These are phyloP conservation scores for Pseudomyrmex gracilis DNA, from an alignment of 1,140 invertebrate species.

Conservation along the genomic window DNA sequence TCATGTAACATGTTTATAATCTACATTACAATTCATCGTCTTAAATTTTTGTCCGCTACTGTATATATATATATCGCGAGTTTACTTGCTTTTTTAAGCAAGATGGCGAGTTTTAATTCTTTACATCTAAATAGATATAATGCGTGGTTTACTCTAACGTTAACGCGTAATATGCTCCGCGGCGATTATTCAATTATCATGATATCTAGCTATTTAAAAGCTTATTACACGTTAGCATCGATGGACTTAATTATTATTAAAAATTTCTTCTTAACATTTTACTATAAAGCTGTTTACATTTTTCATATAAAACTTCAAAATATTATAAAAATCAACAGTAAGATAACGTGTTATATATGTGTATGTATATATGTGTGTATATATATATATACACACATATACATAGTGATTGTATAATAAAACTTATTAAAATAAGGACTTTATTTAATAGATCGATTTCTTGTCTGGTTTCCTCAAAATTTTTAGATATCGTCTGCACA, in stretches of 20 bases:
- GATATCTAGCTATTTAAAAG: constrained; percentile 21
- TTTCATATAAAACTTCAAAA: constrained; percentile 15
- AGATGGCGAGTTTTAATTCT: neutral
- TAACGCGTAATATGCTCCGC: constrained; percentile 28
- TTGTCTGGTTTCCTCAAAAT: neutral
- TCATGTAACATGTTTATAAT: too few relatives aligned
- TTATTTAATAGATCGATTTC: constrained; percentile 1
- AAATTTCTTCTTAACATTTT: constrained; percentile 22
- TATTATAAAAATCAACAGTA: constrained; percentile 6
- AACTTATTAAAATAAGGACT: constrained; percentile 25
- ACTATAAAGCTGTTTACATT: constrained; percentile 33
- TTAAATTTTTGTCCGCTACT: too few relatives aligned
- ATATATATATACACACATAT: neutral
- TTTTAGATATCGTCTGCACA: neutral
- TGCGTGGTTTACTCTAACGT: constrained; percentile 8
- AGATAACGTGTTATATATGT: too few relatives aligned
- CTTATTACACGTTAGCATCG: constrained; percentile 1
- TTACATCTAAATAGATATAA: neutral
- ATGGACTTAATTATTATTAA: neutral
- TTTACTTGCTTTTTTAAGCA: constrained; percentile 27
- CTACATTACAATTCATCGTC: too few relatives aligned
- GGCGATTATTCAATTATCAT: constrained; percentile 9
- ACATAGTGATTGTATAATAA: constrained; percentile 38
- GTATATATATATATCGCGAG: constrained; percentile 26
- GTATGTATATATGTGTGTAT: too few relatives aligned